Conservation (phyloP, 2,113 vertebrate species). For the Mobula hypostoma region DNA sequence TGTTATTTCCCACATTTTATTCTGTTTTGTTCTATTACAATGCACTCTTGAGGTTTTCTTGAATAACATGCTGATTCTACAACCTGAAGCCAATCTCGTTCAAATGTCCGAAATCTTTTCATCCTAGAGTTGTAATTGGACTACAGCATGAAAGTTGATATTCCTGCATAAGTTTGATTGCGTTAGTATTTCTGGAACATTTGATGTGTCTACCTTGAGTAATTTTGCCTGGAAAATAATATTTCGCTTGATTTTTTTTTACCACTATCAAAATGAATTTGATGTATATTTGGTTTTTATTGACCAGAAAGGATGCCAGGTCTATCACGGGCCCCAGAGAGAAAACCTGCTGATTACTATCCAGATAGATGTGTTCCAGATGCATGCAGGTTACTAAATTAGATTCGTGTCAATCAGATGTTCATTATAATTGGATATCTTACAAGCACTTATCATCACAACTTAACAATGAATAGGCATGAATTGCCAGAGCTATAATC, state of each 20-base stretch:
- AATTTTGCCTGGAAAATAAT: slow-evolving; percentile 11
- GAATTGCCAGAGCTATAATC: not conserved
- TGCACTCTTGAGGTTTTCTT: slow-evolving; percentile 18
- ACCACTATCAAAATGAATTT: not conserved
- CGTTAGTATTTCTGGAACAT: not conserved
- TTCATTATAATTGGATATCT: not conserved
- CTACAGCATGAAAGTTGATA: slow-evolving; percentile 11
- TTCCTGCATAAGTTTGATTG: slow-evolving; percentile 9
- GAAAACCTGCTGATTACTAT: not conserved
- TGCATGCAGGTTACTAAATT: not conserved
- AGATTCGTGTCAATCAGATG: not conserved
- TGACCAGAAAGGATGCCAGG: not conserved
- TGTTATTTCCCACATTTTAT: not conserved
- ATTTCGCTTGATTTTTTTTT: not conserved
- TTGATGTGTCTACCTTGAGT: not conserved
- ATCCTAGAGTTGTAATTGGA: slow-evolving; percentile 1
- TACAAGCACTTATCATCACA: not conserved
- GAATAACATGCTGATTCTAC: not conserved
- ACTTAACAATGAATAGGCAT: too few species aligned
- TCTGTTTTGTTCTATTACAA: slow-evolving; percentile 3
- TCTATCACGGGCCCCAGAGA: not conserved
- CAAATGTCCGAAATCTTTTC: slow-evolving; percentile 27
- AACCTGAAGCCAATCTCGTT: slow-evolving; percentile 26
- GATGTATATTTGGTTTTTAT: not conserved
- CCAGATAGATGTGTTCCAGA: not conserved